Base-by-base conservation (phyloP, 2,888 invertebrate species). In the Brachyptera putata region DNA sequence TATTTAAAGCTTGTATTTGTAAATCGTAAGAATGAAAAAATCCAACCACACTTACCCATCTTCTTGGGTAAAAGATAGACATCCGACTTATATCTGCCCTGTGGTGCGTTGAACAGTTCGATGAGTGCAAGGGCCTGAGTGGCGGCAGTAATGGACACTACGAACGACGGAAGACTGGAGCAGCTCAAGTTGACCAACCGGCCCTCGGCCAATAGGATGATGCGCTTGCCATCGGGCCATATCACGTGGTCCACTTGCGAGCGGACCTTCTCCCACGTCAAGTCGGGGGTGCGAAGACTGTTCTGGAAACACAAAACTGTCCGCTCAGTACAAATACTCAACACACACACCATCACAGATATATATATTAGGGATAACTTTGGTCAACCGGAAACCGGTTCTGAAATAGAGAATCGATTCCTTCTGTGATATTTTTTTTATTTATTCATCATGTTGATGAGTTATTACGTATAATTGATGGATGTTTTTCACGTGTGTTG, bases 241-340 rank as follows among this genome's bases (percentile, higher is more conserved):
- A 97, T 94, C 67, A 98, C 93, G 77, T 98, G 97, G 78, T 98
- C 97, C 43, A 98, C 97, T 80, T 97, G 96, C 25, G 95, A 95
- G 57, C 97, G 82, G 1, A 98, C 96, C 71, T 95, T 89, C 77
- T 98, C 97, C 97, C 97, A 97, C 59, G 95, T 89, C 68, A 97
- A 77, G 72, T 97, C 97, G 0, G 95, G 93, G 22, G 96, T 96
- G 64, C 95, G 81, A 63, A 98, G 77, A 66, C 92, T 88, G 76
- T 93, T 92, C 87, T 87, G 72, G 67, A 74, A 72, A 66, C 59
- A 62, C 14, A n/a, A n/a, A n/a, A n/a, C n/a, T n/a, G n/a, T n/a
- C n/a, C n/a, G n/a, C n/a, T n/a, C n/a, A n/a, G n/a, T n/a, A n/a
- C n/a, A n/a, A n/a, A n/a, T n/a, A n/a, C n/a, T n/a, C n/a, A n/a